Evolutionary conservation across 2,113 vertebrate species (phyloP).

Genomic region (Chaenocephalus aceratus): DNA sequence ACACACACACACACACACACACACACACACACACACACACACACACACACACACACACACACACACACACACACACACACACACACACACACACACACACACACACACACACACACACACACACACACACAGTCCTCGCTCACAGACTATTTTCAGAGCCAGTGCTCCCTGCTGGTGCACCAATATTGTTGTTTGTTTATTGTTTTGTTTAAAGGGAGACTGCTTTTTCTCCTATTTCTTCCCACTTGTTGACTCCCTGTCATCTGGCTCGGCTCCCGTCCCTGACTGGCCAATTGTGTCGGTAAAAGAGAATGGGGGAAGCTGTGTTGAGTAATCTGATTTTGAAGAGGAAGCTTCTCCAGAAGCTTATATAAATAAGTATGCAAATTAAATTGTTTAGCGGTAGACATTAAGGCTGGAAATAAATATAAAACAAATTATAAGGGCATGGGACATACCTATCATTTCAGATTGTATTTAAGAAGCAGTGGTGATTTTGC

Average conservation of each 20-base stretch:
- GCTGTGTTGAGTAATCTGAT: neutral
- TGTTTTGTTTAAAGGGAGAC: slow-evolving; percentile 12
- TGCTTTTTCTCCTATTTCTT: too few relatives aligned
- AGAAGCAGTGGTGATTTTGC: neutral
- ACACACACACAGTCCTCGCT: slow-evolving; percentile 8
- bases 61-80: slow-evolving; percentile 17
- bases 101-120: slow-evolving; percentile 26
- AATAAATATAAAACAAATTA: too few relatives aligned
- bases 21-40: slow-evolving; percentile 4
- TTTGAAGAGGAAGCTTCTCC: neutral
- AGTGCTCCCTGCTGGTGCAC: slow-evolving; percentile 36
- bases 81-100: slow-evolving; percentile 20
- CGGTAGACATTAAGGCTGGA: neutral
- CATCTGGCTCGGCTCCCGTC: slow-evolving; percentile 54
- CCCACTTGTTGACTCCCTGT: slow-evolving; percentile 37
- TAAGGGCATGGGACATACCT: too few relatives aligned
- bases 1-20: slow-evolving; percentile 2
- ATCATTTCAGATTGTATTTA: too few relatives aligned
- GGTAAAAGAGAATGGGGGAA: neutral
- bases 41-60: slow-evolving; percentile 19
- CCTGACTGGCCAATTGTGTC: neutral
- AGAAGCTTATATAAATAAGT: neutral
- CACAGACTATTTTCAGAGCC: slow-evolving; percentile 19
- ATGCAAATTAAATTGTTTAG: neutral
- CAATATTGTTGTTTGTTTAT: slow-evolving; percentile 59